Evolutionary conservation across 2,113 vertebrate species (phyloP).

Genomic region (Physeter macrocephalus): DNA sequence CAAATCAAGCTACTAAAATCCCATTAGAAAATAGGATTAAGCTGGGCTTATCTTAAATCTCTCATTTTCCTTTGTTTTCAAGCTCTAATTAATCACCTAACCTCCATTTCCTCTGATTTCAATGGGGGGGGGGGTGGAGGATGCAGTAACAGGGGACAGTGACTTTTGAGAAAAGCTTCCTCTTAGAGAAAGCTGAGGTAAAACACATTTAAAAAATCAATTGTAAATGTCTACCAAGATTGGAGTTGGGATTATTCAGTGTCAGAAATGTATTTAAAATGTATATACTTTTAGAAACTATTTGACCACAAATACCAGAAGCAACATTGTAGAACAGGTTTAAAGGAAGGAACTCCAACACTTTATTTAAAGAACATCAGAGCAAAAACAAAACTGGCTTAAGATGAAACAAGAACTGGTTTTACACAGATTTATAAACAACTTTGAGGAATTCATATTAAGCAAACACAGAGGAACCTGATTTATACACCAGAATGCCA

Average conservation of each 20-base stretch:
- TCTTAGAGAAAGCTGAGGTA: not conserved
- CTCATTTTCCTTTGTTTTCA: not conserved
- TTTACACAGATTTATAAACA: not conserved
- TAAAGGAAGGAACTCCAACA: constrained; percentile 5
- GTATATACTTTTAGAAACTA: not conserved
- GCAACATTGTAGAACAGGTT: not conserved
- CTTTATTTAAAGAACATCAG: not conserved
- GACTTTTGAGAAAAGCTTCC: not conserved
- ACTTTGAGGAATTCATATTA: not conserved
- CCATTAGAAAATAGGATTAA: not conserved
- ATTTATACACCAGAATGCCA: not conserved
- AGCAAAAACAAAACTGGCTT: not conserved
- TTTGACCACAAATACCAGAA: not conserved
- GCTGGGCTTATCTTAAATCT: not conserved
- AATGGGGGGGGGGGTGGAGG: not conserved
- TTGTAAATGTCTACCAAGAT: not conserved
- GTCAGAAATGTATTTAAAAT: not conserved
- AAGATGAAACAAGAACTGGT: not conserved
- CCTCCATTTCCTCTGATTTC: not conserved
- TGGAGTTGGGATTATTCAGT: not conserved
- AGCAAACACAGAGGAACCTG: not conserved
- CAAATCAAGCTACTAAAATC: not conserved
- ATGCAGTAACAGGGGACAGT: not conserved
- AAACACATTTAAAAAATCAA: not conserved
- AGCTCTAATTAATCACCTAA: not conserved